Conservation (phyloP, 2,797 vertebrate species). For the Chaunax sp. region DNA sequence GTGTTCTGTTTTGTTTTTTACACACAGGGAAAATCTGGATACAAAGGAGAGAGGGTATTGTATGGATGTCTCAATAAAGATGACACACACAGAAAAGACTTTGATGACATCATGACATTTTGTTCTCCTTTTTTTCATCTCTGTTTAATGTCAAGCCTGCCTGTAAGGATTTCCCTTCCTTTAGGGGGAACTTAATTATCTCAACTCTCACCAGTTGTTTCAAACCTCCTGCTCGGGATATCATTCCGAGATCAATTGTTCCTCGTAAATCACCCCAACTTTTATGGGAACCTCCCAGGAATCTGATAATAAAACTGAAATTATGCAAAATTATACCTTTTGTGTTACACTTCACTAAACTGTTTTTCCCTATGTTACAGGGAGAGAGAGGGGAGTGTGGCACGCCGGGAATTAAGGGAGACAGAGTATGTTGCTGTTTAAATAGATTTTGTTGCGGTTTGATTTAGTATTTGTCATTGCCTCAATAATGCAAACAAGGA, state of each 20-base stretch:
- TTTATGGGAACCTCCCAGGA: background rate
- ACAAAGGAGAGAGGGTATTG: constrained; percentile 92
- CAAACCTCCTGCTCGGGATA: constrained; percentile 5
- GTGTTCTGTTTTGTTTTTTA: constrained; percentile 68
- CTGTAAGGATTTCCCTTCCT: constrained; percentile 7
- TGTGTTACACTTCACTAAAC: too few species aligned
- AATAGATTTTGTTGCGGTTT: background rate
- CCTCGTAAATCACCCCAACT: constrained; percentile 5
- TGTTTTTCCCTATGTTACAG: constrained; percentile 67
- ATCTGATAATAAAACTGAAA: constrained; percentile 15
- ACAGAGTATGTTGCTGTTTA: constrained; percentile 80
- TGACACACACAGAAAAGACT: too few species aligned
- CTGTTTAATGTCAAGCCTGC: constrained; percentile 30
- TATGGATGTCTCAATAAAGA: constrained; percentile 20
- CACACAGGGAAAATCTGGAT: constrained; percentile 89
- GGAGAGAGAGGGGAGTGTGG: constrained; percentile 93
- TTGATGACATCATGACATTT: too few species aligned
- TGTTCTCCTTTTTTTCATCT: constrained; percentile 3
- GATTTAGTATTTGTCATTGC: too few species aligned
- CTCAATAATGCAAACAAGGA: too few species aligned
- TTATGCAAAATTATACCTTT: background rate
- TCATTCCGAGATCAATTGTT: constrained; percentile 15
- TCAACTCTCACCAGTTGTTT: constrained; percentile 11
- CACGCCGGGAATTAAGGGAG: constrained; percentile 90
- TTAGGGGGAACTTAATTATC: constrained; percentile 5